Evolutionary conservation across 53 echinoderm and acorn worm species (phyloP), one percentile per base, ranked within the genome.

Genomic region (Crossaster papposus): DNA sequence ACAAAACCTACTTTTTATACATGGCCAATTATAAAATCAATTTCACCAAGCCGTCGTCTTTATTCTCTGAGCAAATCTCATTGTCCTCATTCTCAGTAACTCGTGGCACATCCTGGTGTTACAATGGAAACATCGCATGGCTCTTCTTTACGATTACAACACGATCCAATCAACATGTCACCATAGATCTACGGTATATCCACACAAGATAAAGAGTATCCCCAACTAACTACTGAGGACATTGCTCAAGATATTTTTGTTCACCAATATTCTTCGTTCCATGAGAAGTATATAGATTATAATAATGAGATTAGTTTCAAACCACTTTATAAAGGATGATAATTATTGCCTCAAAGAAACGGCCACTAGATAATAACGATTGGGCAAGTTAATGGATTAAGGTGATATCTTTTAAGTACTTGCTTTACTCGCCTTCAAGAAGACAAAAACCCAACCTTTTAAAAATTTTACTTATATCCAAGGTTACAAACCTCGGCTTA

Each of bases 91-190:
- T 54, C 50, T 24, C 53, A 17, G 29, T 79, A n/a, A 50, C 79
- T 52, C 54, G 23, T 52, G 30, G 30, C 30, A 52, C 54, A 52
- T 28, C 79, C 18, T 79, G 8, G 29, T 26, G 30, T 79, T 51
- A 79, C 79, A 79, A 53, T 15, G 52, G 54, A 78, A 79, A 79
- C 30, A 24, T 17, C 28, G 15, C 15, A 52, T 50, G 79, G 79
- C 54, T 51, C 54, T 79, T 54, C 30, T n/a, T n/a, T 53, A 53
- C 79, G 30, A 31, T 26, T 52, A 51, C 30, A 50, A 17, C 22
- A 79, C 29, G 30, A 53, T 53, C 79, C 79, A 79, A 79, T 79
- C 51, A 79, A 79, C 53, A 51, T 51, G 79, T 79, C 79, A 79
- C 54, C 28, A 52, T 79, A 30, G 26, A 52, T 9, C 54, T 29